Evolutionary conservation across 2,113 vertebrate genomes (phyloP), one percentile per base, ranked within the genome.

Genomic region (Theropithecus gelada): DNA sequence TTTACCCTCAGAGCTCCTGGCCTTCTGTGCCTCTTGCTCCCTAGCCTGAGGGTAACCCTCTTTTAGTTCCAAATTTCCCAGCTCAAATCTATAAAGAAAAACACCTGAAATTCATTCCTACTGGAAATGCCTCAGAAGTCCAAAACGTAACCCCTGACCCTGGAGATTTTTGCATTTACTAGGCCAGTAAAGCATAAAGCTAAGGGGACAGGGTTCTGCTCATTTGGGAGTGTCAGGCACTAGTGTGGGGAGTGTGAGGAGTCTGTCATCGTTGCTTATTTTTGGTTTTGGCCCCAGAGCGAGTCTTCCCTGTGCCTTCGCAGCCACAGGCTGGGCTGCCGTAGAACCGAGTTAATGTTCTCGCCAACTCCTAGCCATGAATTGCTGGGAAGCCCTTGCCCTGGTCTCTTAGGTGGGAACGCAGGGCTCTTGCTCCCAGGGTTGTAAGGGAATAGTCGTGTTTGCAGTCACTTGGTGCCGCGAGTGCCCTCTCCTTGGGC

Each of bases 221-320:
- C 18, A 0, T 2, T 9, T 18, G 30, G 14, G 7, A 10, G 4
- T 3, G 23, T 52, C 59, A 17, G 16, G 27, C 4, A 13, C 25
- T 6, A 1, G 50, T 9, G 0, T 20, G 8, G 25, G 11, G 1
- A 20, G 5, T 16, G 25, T 22, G 22, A 22, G 14, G 8, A 7
- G 9, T 45, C 55, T 76, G 30, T 75, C 12, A 0, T 70, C 4
- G 6, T 20, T 35, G 11, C 23, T 30, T 27, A 10, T n/a, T 45
- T 92, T 30, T 35, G 52, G 10, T 50, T 52, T 66, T 23, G 66
- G 59, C 27, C 45, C 66, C 48, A 18, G 20, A 64, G 35, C 5
- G 16, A 70, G 30, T 40, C 93, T 55, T 25, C 43, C 59, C 22
- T 13, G 68, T 16, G 6, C 40, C 81, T 81, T 66, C 45, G 30